These are phyloP conservation scores for Drosophila subquinaria DNA, from an alignment of 2,888 invertebrate genomes.

Conservation along the genomic window DNA sequence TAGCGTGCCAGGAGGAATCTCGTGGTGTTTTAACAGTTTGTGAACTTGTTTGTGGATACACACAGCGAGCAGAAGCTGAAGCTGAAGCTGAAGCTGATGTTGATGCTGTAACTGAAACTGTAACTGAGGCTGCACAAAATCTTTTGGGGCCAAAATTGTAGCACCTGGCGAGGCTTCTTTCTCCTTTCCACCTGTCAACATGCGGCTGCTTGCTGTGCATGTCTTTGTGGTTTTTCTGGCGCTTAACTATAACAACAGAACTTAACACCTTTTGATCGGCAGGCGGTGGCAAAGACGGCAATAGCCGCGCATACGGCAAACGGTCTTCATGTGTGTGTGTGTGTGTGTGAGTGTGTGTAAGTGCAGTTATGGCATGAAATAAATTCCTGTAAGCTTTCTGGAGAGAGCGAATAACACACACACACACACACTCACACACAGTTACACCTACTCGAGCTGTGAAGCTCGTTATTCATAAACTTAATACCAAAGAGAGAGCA, in stretches of 20 bases:
- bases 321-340: conserved; percentile 11
- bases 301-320: conserved; percentile 25
- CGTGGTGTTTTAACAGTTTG: conserved; percentile 6
- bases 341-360: conserved; percentile 14
- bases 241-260: conserved; percentile 74
- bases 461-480: conserved; percentile 78
- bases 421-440: conserved; percentile 17
- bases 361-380: conserved; percentile 69
- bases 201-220: conserved; percentile 57
- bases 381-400: conserved; percentile 70
- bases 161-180: conserved; percentile 14
- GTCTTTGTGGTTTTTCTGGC: conserved; percentile 67
- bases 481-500: conserved; percentile 79
- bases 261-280: conserved; percentile 78
- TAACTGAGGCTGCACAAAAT: conserved; percentile 19
- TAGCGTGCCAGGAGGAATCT: background rate
- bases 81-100: background rate
- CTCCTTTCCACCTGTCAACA: conserved; percentile 22
- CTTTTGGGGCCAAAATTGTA: conserved; percentile 17
- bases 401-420: conserved; percentile 51
- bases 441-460: conserved; percentile 25
- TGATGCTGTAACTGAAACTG: background rate
- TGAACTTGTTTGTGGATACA: conserved; percentile 26
- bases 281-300: conserved; percentile 37
- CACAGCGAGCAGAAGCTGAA: conserved; percentile 3